Conservation (phyloP, 2,113 vertebrate species). For the Gallinago jamesoni region DNA sequence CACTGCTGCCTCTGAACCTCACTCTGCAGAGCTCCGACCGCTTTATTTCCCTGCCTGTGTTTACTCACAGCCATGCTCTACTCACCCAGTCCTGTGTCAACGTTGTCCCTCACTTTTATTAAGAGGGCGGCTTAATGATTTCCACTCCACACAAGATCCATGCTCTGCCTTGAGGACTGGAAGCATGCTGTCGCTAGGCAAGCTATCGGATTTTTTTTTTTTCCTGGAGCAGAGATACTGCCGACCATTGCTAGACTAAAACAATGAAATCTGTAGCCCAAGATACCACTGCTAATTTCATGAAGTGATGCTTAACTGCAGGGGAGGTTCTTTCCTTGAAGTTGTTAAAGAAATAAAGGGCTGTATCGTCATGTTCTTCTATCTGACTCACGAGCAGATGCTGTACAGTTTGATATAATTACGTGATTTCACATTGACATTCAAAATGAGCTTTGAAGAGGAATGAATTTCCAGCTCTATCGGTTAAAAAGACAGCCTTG, state of each 20-base stretch:
- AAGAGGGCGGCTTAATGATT: neutral
- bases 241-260: neutral
- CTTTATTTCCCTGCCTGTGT: neutral
- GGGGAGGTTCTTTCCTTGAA: constrained; percentile 46
- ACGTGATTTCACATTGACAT: constrained; percentile 43
- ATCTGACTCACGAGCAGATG: constrained; percentile 54
- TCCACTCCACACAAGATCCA: neutral
- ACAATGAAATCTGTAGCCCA: constrained; percentile 11
- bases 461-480: neutral
- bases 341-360: constrained; percentile 9
- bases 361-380: constrained; percentile 40
- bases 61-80: neutral
- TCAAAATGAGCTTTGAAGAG: constrained; percentile 13
- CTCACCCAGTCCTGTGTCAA: neutral
- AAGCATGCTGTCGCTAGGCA: neutral
- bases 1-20: neutral
- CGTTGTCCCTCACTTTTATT: neutral
- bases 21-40: neutral
- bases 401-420: constrained; percentile 37
- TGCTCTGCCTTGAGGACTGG: neutral
- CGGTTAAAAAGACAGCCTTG: neutral
- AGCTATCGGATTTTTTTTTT: neutral
- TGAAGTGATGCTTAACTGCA: constrained; percentile 43
- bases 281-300: constrained; percentile 26
- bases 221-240: neutral